phyloP scores from a whole-genome alignment of 1,140 invertebrate genomes.

The Cataglyphis hispanica region DNA sequence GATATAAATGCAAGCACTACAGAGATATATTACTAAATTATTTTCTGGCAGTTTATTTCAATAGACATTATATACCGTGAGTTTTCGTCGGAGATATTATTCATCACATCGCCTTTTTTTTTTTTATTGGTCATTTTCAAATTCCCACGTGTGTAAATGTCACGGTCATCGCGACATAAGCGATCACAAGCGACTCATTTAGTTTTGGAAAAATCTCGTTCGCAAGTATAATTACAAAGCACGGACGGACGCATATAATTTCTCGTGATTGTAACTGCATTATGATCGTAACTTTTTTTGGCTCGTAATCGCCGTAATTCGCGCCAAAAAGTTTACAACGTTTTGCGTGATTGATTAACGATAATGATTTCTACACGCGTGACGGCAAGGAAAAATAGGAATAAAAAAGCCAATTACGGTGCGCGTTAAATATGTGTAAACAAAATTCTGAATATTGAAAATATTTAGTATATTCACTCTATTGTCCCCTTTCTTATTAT shows the following conservation, averaged over 20 bases:
- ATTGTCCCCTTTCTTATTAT: not conserved
- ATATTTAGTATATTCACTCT: not conserved
- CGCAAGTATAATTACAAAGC: constrained; percentile 59
- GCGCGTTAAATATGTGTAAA: not conserved
- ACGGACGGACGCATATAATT: constrained; percentile 45
- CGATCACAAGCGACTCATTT: constrained; percentile 53
- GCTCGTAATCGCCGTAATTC: constrained; percentile 30
- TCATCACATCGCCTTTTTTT: not conserved
- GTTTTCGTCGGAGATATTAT: not conserved
- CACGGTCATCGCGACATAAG: not conserved
- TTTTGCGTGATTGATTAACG: constrained; percentile 46
- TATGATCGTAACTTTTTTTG: constrained; percentile 56
- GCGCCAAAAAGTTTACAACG: constrained; percentile 49
- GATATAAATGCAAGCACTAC: no score
- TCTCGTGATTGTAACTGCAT: constrained; percentile 45
- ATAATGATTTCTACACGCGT: constrained; percentile 20
- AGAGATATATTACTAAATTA: not conserved
- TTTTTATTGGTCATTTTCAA: constrained; percentile 6
- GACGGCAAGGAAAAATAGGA: not conserved
- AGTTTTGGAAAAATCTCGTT: constrained; percentile 48
- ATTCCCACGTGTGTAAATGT: constrained; percentile 23
- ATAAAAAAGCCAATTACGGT: no score
- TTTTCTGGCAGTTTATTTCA: not conserved
- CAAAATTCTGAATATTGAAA: not conserved
- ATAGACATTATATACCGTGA: not conserved